Base-by-base conservation (phyloP, 2,113 vertebrate genomes). In the Hassar affinis region DNA sequence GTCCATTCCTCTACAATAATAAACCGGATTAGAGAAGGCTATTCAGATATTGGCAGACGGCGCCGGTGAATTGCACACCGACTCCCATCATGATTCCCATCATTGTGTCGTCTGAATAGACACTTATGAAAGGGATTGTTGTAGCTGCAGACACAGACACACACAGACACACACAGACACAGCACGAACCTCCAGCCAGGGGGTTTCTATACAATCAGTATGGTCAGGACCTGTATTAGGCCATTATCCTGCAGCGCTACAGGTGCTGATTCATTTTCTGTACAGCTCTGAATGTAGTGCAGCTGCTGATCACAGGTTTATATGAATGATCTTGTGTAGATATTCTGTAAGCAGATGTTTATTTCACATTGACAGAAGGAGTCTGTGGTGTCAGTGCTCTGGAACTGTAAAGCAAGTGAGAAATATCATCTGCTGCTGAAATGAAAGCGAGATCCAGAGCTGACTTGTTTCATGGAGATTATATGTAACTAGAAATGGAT, bases 51-150 rank as follows among this genome's bases (percentile, higher is more conserved):
- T 42, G 56, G 22, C 66, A 18, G 74, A 62, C 76, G 42, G 80
- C 49, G 18, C 27, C 42, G 22, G 10, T 74, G 54, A 86, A 87
- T 82, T 62, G 54, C 66, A 20, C 47, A 82, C 45, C 54, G 52
- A 56, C 38, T 47, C 77, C 59, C 66, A n/a, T n/a, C n/a, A n/a
- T 84, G 25, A n/a, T 84, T 27, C 78, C 17, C 27, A 30, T 61
- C 45, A 83, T 84, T 85, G 79, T 86, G 82, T 61, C 51, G 38
- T 69, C 52, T 81, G 56, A 85, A 79, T 64, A 54, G 71, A 35
- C 51, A 38, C 42, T 68, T 56, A 81, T 83, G 57, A 85, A 81
- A 52, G 74, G 69, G 82, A 80, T 86, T 84, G 79, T 84, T 82
- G 85, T 33, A 57, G 47, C 49, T 81, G 74, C 38, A 42, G 38